Evolutionary conservation across 2,888 invertebrate species (phyloP).

Genomic region (Drosophila eohydei): DNA sequence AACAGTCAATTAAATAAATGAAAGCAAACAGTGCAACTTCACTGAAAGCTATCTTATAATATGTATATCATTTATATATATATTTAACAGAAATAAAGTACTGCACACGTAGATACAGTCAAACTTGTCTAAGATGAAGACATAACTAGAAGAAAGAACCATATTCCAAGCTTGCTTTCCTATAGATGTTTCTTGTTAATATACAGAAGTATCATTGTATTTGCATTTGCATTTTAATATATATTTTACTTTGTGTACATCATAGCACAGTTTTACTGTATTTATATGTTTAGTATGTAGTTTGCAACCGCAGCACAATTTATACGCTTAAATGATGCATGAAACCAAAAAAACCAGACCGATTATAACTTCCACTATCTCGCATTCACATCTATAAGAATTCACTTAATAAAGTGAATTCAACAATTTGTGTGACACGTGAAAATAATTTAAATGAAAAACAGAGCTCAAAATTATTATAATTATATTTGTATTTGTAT

Average conservation of each 20-base stretch:
- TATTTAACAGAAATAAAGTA: too few species aligned
- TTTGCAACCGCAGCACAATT: conserved; percentile 30
- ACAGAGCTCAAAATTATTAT: not conserved
- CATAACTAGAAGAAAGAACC: too few species aligned
- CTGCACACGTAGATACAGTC: too few species aligned
- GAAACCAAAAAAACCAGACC: conserved; percentile 21
- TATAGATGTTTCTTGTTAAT: too few species aligned
- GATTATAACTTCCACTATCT: conserved; percentile 10
- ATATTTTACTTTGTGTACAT: not conserved
- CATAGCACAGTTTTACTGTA: not conserved
- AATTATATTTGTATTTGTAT: not conserved
- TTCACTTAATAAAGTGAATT: not conserved
- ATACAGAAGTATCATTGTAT: too few species aligned
- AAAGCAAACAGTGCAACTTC: conserved; percentile 1
- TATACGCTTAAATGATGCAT: conserved; percentile 47
- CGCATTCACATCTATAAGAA: not conserved
- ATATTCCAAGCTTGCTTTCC: too few species aligned
- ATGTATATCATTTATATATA: not conserved
- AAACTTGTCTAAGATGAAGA: too few species aligned
- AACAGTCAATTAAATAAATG: conserved; percentile 13
- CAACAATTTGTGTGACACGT: not conserved
- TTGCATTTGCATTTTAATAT: too few species aligned
- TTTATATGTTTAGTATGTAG: conserved; percentile 20
- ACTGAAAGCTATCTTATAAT: not conserved
- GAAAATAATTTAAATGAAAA: not conserved